Percentiles rank a stretch among this genome's conserved stretches.
phyloP scores from a whole-genome alignment of 1,140 invertebrate species.

The Anoplolepis gracilipes region DNA sequence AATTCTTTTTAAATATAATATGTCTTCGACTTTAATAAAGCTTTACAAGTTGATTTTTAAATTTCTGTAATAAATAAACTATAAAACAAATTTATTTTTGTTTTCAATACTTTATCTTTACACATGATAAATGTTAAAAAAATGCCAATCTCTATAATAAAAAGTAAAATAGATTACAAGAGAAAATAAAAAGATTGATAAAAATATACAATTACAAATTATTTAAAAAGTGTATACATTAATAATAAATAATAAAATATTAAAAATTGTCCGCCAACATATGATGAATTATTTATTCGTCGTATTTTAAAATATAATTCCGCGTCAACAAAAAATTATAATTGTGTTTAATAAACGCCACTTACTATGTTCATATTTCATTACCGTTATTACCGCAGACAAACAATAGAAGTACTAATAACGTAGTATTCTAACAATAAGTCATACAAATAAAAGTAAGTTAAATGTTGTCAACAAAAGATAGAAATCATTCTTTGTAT shows the following conservation, averaged over 20 bases:
- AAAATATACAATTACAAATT: background rate
- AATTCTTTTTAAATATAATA: background rate
- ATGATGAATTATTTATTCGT: background rate
- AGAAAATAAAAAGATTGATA: background rate
- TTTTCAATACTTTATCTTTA: background rate
- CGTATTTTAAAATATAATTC: background rate
- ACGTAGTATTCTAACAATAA: constrained; percentile 3
- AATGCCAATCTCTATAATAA: background rate
- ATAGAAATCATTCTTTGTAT: constrained; percentile 16
- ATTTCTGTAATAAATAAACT: background rate
- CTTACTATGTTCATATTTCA: background rate
- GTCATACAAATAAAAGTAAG: background rate
- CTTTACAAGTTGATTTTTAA: background rate
- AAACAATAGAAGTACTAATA: background rate
- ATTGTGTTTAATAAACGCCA: background rate
- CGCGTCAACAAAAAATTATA: background rate
- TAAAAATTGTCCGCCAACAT: background rate
- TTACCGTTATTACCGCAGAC: background rate
- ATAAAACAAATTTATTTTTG: background rate
- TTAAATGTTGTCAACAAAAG: background rate
- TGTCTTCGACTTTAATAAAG: background rate
- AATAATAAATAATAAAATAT: background rate
- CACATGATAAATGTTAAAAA: background rate
- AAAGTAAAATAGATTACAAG: background rate
- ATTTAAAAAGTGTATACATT: background rate